These are phyloP conservation scores for Aphidoletes aphidimyza DNA, from an alignment of 2,888 invertebrate genomes.

Conservation along the genomic window DNA sequence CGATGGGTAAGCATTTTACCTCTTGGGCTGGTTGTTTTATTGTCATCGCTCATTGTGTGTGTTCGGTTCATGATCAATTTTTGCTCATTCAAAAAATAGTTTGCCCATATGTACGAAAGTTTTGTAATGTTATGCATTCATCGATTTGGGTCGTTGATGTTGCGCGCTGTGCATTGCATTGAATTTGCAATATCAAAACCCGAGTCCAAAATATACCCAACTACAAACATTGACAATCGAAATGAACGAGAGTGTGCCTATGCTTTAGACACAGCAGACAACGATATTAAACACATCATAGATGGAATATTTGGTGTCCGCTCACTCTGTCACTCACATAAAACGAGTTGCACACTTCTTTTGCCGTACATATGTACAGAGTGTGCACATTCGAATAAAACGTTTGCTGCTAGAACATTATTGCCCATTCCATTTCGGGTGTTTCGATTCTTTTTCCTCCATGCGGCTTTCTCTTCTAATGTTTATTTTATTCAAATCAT, in stretches of 20 bases:
- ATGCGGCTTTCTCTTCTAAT: background rate
- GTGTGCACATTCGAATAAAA: background rate
- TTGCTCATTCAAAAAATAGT: background rate
- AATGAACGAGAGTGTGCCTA: background rate
- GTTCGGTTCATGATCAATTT: conserved; percentile 19
- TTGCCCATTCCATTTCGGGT: no score
- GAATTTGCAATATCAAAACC: conserved; percentile 24
- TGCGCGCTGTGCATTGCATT: background rate
- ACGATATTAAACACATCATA: background rate
- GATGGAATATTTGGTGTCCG: no score
- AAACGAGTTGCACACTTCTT: background rate
- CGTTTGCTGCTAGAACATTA: background rate
- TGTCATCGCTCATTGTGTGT: conserved; percentile 12
- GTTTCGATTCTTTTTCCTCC: no score
- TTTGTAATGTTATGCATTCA: conserved; percentile 23
- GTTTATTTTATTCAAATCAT: conserved; percentile 53
- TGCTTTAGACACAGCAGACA: background rate
- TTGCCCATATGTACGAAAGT: background rate
- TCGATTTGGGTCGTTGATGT: background rate
- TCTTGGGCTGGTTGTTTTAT: background rate
- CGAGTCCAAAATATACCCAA: no score
- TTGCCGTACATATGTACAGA: conserved; percentile 13
- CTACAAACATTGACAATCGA: background rate
- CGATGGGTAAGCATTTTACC: background rate
- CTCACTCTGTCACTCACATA: background rate